Evolutionary conservation across 1,140 invertebrate genomes (phyloP), one percentile per base, ranked within the genome.

Genomic region (Trichomalopsis sarcophagae): DNA sequence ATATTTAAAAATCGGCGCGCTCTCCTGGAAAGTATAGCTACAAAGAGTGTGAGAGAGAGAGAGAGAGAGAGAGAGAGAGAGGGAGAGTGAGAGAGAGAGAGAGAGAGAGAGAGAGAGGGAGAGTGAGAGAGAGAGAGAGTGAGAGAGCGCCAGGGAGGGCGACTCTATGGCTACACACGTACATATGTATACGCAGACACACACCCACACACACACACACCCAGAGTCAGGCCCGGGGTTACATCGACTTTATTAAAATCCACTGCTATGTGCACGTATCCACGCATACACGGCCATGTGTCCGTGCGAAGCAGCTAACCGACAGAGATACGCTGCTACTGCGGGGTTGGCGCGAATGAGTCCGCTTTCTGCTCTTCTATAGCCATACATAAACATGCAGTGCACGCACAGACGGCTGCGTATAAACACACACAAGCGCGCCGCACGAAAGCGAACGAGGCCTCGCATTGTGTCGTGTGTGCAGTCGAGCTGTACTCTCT

Each of bases 1-100:
- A 93, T 93, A 93, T 93, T 93, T 93, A 92, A 93, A 93, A 93
- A 93, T 92, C 89, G 90, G 91, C 89, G 89, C 92, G 91, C 89
- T 93, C 92, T 93, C 89, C 91, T 90, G 92, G 92, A 93, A 93
- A 92, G 88, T 92, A 89, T 87, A 87, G 83, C 89, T 91, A 93
- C 92, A 93, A 93, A 93, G 92, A 91, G 91, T 89, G 91, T 90
- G 90, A 91, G 89, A 17, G 40, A 91, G 91, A 90, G 90, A 62
- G 55, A 62, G 55, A 62, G 55, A 62, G 55, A 62, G 55, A 62
- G 55, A 17, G 55, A 62, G 55, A 62, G 55, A 62, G 55, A 62
- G 17, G 21, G 55, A 62, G 13, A 27, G 27, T 93, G 92, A 93
- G 92, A 91, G 91, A 89, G 91, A 90, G 90, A 91, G 89, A 17